Evolutionary conservation across 2,888 invertebrate genomes (phyloP).

Genomic region (Megamerina dolium): DNA sequence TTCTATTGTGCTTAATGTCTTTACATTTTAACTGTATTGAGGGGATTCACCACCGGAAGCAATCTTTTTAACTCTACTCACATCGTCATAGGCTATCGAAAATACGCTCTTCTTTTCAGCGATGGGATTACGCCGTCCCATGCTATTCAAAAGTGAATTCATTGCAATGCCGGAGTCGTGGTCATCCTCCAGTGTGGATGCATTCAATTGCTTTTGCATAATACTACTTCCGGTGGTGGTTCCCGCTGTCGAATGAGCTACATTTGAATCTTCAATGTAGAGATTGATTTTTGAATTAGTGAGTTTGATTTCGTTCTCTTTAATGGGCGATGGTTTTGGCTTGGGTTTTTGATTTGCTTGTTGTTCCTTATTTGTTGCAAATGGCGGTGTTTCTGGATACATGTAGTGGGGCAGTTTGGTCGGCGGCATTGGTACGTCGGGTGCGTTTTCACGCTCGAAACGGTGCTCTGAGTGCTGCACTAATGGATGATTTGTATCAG

Average conservation of each 20-base stretch:
- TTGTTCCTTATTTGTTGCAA: slow-evolving; percentile 23
- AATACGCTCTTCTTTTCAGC: slow-evolving; percentile 89
- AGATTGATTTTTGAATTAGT: slow-evolving; percentile 40
- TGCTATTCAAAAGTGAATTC: slow-evolving; percentile 56
- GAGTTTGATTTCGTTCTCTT: slow-evolving; percentile 46
- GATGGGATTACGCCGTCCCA: slow-evolving; percentile 60
- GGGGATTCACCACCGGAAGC: slow-evolving; percentile 75
- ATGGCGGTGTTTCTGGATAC: slow-evolving; percentile 53
- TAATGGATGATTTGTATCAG: slow-evolving; percentile 62
- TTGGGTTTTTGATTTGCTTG: slow-evolving; percentile 19
- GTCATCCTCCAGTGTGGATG: slow-evolving; percentile 61
- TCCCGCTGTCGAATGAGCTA: slow-evolving; percentile 26
- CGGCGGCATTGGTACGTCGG: slow-evolving; percentile 51
- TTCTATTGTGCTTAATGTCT: too few species aligned
- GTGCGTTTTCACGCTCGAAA: slow-evolving; percentile 57
- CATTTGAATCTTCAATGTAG: slow-evolving; percentile 36
- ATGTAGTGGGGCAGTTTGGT: slow-evolving; percentile 60
- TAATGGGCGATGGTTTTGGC: slow-evolving; percentile 47
- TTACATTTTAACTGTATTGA: slow-evolving; percentile 52
- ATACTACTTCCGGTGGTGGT: slow-evolving; percentile 12
- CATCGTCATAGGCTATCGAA: slow-evolving; percentile 87
- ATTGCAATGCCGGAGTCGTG: slow-evolving; percentile 73
- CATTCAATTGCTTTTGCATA: slow-evolving; percentile 53
- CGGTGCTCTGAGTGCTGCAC: slow-evolving; percentile 74
- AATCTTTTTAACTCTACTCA: slow-evolving; percentile 72